Evolutionary conservation across 2,888 invertebrate genomes (phyloP), one percentile per base, ranked within the genome.

Genomic region (Plagodis pulveraria): DNA sequence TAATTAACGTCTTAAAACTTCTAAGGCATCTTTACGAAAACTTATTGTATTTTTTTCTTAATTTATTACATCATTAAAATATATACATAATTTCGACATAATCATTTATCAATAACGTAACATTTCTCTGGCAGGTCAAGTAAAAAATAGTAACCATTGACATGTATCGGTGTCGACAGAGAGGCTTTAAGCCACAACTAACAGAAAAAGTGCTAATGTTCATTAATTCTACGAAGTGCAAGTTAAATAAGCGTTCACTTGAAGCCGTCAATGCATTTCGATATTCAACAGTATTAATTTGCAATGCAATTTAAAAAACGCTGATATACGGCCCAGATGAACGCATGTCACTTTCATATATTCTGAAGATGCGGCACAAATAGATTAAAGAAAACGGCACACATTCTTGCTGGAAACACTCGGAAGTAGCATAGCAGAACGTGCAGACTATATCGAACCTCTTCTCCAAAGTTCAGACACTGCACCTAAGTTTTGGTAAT

Each of bases 61-160:
- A 88, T 90, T 89, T 89, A 91, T 89, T 89, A 90, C 85, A 88
- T 87, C 87, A 88, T 89, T 40, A 90, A 89, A 89, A 91, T 90
- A 89, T 90, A 91, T 91, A 91, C 89, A 91, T 89, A 91, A 90
- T 89, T 89, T 91, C 83, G 87, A 88, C 88, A 86, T 89, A 87
- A 84, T 86, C 79, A 87, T 85, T 84, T 84, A 63, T 83, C 83
- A 83, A 83, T 81, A 82, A 87, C 80, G 84, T 86, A 87, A 89
- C 86, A 88, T 86, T 33, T 86, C 70, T 85, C 85, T 82, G 89
- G 83, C 83, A 86, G 84, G 84, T 86, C 82, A 78, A 79, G 80
- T 83, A 77, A 78, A 83, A 78, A 83, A 83, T 73, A 73, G 71
- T 67, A 68, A 72, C 70, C 71, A 69, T 73, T 52, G 54, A 62